These are phyloP conservation scores for Noctua janthina DNA, from an alignment of 2,888 invertebrate species.

Conservation along the genomic window DNA sequence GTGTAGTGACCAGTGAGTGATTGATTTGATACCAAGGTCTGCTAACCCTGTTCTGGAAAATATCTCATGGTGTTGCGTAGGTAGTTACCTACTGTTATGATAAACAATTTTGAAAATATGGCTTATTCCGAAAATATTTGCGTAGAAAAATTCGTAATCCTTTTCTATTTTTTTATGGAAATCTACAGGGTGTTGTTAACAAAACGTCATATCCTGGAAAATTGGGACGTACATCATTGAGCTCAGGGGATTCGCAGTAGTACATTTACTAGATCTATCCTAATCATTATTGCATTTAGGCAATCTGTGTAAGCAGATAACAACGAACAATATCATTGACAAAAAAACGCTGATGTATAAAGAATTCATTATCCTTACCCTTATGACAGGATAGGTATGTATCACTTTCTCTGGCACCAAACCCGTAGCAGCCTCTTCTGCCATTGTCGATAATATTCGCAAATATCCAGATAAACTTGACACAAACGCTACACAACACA, in stretches of 20 bases:
- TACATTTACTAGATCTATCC: not conserved
- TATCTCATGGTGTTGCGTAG: not conserved
- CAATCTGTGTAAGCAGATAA: slow-evolving; percentile 1
- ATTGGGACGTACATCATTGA: not conserved
- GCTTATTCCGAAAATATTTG: not conserved
- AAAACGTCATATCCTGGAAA: not conserved
- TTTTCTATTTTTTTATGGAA: not conserved
- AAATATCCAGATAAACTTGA: slow-evolving; percentile 28
- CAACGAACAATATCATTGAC: slow-evolving; percentile 15
- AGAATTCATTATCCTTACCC: slow-evolving; percentile 88
- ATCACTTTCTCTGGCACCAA: slow-evolving; percentile 92
- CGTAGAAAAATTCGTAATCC: not conserved
- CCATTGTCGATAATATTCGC: slow-evolving; percentile 76
- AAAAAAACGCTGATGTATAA: slow-evolving; percentile 20
- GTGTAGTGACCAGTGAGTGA: not conserved
- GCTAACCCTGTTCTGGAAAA: not conserved
- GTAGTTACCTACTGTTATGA: not conserved
- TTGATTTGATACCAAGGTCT: not conserved
- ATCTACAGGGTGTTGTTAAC: not conserved
- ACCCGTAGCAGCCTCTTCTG: slow-evolving; percentile 82
- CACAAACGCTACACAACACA: slow-evolving; percentile 56
- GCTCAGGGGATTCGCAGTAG: not conserved
- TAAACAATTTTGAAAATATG: not conserved
- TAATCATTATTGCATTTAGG: not conserved
- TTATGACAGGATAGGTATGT: slow-evolving; percentile 95